Base-by-base conservation (phyloP, 2,113 vertebrate genomes). In the Chaetorhynchus papuensis region DNA sequence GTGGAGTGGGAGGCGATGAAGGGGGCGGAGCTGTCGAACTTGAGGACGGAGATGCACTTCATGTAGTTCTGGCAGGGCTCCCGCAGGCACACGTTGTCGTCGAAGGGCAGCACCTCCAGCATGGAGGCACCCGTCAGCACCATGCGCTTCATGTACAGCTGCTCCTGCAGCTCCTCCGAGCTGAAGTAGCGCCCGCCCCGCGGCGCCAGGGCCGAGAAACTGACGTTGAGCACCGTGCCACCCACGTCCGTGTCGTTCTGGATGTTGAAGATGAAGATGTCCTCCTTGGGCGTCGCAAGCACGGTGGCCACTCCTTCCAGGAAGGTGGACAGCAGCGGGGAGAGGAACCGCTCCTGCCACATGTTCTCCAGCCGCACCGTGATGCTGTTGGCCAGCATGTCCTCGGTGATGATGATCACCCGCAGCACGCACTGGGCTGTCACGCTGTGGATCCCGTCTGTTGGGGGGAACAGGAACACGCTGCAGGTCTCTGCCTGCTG, bases 31-130 rank as follows among this genome's bases (percentile, higher is more conserved):
- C 99, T 99, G 95, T 99, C 99, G 6, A 99, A 99, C 95, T 99
- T 99, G 80, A 99, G 98, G 85, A 99, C 99, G 0, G 99, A 99
- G 97, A 99, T 99, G 94, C 99, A 99, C 96, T 99, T 99, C 99
- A 99, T 99, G 98, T 99, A 99, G 98, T 99, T 99, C 97, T 99
- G 99, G 66, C 99, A 99, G 27, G 99, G 99, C 95, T 99, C 99
- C 6, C 99, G 98, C 92, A 99, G 97, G 93, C 99, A 99, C 79
- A 99, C 99, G 8, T 99, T 99, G 98, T 99, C 99, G 1, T 99
- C 99, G 2, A 99, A 99, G 7, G 99, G 99, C 76, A 99, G 98
- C 60, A 99, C 99, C 94, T 99, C 99, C 97, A 99, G 98, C 97
- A 99, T 99, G 33, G 99, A 99, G 87, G 99, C 98, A 0, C 98